phyloP scores from a whole-genome alignment of 2,797 vertebrate species.

The Kryptopterus vitreolus region DNA sequence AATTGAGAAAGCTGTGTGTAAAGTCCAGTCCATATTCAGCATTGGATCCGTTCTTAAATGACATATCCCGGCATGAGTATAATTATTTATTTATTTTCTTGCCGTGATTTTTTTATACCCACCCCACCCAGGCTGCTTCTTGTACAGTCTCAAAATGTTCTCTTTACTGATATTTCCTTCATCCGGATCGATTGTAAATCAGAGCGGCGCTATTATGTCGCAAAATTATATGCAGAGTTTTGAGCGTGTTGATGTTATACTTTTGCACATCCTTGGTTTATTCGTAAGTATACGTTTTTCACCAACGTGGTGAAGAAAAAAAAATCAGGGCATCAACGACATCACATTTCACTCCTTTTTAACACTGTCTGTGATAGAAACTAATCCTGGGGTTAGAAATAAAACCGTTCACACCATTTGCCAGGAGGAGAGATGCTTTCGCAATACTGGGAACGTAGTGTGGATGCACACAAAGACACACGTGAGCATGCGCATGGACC shows the following conservation, averaged over 20 bases:
- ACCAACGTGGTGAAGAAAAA: no score
- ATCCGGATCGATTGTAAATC: neutral
- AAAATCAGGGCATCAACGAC: no score
- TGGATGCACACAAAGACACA: no score
- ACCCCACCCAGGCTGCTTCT: neutral
- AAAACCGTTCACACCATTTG: neutral
- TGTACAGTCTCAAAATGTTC: constrained; percentile 5
- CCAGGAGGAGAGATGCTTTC: neutral
- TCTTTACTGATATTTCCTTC: neutral
- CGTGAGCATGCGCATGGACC: neutral
- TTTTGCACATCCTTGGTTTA: neutral
- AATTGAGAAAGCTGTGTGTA: no score
- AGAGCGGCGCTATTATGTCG: neutral
- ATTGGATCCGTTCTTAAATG: no score
- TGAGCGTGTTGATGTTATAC: neutral
- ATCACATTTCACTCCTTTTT: neutral
- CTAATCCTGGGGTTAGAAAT: neutral
- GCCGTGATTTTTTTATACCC: no score
- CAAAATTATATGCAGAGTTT: neutral
- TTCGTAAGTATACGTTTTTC: neutral
- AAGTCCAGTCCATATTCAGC: no score
- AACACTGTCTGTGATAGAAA: neutral
- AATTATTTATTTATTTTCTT: no score
- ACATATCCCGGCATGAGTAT: no score
- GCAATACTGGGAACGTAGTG: neutral